A percentile compares a stretch with the other conserved stretches of the same genome.
Conservation (phyloP, 1,140 invertebrate genomes). For the Drosophila kepulauana region DNA sequence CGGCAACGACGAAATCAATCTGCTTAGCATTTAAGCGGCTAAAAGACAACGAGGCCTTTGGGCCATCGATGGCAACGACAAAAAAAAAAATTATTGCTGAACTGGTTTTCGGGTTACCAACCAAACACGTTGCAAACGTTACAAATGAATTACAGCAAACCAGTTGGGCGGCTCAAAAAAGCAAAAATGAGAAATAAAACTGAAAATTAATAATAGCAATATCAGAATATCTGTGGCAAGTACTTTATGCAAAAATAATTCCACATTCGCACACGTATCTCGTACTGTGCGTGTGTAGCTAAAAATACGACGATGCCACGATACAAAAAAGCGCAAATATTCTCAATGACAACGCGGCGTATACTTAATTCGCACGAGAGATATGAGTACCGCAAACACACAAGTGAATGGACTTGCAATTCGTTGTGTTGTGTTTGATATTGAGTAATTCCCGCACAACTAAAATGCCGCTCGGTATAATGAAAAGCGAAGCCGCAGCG, state of each 20-base stretch:
- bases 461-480: constrained; percentile 30
- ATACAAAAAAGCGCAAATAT: not conserved
- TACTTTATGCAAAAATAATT: constrained; percentile 11
- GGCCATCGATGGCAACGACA: constrained; percentile 39
- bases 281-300: constrained; percentile 48
- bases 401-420: constrained; percentile 63
- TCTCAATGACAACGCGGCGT: constrained; percentile 80
- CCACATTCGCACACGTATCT: constrained; percentile 25
- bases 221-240: constrained; percentile 37
- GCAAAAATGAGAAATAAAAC: no score
- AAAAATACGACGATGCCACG: constrained; percentile 54
- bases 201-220: constrained; percentile 67
- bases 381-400: not conserved
- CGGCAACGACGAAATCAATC: constrained; percentile 67
- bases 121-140: constrained; percentile 71
- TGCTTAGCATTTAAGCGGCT: constrained; percentile 70
- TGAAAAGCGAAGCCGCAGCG: constrained; percentile 36
- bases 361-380: constrained; percentile 55
- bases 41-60: constrained; percentile 63
- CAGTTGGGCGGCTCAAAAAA: constrained; percentile 65
- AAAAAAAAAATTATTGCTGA: constrained; percentile 21
- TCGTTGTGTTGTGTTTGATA: not conserved
- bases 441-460: constrained; percentile 35
- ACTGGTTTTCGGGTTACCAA: constrained; percentile 63
- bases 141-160: constrained; percentile 77